A percentile compares a stretch with the other conserved stretches of the same genome.
These are phyloP conservation scores for Gambusia holbrooki DNA, from an alignment of 2,113 vertebrate genomes.

Conservation along the genomic window DNA sequence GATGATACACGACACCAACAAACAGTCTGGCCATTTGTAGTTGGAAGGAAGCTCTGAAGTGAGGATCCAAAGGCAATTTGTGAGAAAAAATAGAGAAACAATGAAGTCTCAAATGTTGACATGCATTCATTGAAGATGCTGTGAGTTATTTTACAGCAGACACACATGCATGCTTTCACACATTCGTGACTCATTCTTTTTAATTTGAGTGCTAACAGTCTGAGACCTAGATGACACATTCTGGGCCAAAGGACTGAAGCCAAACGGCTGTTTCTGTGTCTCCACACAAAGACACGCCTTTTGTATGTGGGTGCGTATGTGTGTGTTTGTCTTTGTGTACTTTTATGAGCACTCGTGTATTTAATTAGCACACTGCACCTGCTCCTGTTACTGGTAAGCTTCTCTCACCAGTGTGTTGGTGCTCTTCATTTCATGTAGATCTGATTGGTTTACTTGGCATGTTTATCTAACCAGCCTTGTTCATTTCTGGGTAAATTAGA, in stretches of 20 bases:
- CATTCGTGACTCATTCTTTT: slow-evolving; percentile 28
- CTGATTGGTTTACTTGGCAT: too few species aligned
- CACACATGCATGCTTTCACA: neutral
- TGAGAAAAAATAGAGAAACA: neutral
- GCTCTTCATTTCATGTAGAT: neutral
- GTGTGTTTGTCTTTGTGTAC: neutral
- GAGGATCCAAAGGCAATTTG: neutral
- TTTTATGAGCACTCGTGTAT: neutral
- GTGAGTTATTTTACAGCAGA: neutral
- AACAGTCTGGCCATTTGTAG: slow-evolving; percentile 18
- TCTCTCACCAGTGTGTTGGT: neutral
- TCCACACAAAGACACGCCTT: neutral
- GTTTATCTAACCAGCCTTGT: neutral
- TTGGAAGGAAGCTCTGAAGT: neutral
- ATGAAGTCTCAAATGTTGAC: neutral
- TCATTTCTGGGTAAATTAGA: neutral
- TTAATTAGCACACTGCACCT: neutral
- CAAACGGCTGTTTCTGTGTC: neutral
- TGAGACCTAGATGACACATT: slow-evolving; percentile 34
- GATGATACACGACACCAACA: slow-evolving; percentile 5
- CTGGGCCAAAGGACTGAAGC: slow-evolving; percentile 4
- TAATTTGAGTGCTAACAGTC: slow-evolving; percentile 33
- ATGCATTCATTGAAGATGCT: neutral
- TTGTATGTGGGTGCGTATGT: neutral
- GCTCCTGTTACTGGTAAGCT: neutral